Base-by-base conservation (phyloP, 2,113 vertebrate species). In the Apteryx mantelli region DNA sequence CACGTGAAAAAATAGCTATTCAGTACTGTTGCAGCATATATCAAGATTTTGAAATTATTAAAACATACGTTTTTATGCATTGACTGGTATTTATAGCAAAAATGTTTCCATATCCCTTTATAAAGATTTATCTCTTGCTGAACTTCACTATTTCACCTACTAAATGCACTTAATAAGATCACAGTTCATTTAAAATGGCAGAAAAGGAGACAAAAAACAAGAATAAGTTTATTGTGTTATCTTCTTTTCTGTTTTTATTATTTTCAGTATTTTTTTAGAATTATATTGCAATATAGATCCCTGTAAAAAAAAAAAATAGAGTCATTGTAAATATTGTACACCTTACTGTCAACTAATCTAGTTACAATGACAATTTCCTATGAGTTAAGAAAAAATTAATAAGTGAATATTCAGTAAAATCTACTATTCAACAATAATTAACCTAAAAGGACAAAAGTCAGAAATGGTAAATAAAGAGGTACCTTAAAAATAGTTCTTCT, bases 71-170 rank as follows among this genome's bases (percentile, higher is more conserved):
- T 95, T 97, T 88, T 86, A 66, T 89, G 73, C 5, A 65, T 92
- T 94, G 36, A 55, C 30, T 70, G 80, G 64, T 85, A 36, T 80
- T 95, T 38, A 30, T 42, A 18, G 13, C 53, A 96, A 96, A 95
- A 95, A 69, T 58, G 4, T n/a, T 77, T 94, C 68, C 74, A 65
- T 90, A 69, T 76, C 17, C 13, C 25, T 90, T 94, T 95, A 92
- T 94, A 91, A 95, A 55, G 9, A 93, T 89, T 94, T 95, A 20
- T 75, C 19, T 89, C 66, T 58, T 66, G 28, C 17, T 82, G n/a
- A 94, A 83, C 38, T 77, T 95, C 61, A 76, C 58, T 96, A 90
- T 91, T 96, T 97, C 90, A 89, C 44, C 76, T 53, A 78, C 56
- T 40, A 93, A 44, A 42, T 61, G 48, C n/a, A 79, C 84, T 96